These are phyloP conservation scores for Helicolenus hilgendorfi DNA, from an alignment of 2,797 vertebrate species.

Conservation along the genomic window DNA sequence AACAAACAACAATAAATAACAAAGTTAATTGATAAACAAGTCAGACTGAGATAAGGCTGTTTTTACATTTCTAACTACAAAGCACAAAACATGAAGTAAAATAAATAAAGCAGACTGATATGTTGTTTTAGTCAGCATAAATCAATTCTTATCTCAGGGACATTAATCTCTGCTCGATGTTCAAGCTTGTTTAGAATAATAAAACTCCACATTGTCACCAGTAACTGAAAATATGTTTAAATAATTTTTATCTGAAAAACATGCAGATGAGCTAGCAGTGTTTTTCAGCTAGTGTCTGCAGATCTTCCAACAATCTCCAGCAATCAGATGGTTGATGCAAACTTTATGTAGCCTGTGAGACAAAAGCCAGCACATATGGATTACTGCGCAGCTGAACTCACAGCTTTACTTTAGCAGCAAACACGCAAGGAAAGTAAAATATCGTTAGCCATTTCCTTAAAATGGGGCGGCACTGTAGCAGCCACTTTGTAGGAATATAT, in stretches of 20 bases:
- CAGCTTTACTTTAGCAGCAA: constrained; percentile 9
- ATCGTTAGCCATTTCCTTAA: constrained; percentile 24
- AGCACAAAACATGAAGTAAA: neutral
- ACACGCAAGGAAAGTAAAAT: constrained; percentile 28
- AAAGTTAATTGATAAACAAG: neutral
- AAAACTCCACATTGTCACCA: neutral
- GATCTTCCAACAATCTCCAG: neutral
- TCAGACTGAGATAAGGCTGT: neutral
- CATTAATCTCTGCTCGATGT: neutral
- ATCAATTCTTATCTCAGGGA: neutral
- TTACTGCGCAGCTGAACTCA: neutral
- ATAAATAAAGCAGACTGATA: neutral
- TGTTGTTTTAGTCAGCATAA: neutral
- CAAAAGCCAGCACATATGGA: neutral
- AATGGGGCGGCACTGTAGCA: constrained; percentile 10
- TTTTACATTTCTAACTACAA: neutral
- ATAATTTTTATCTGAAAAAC: neutral
- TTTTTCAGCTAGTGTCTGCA: neutral
- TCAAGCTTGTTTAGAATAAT: neutral
- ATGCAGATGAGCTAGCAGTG: neutral
- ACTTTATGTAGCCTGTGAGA: neutral
- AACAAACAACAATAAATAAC: too few relatives aligned
- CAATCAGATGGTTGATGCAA: neutral
- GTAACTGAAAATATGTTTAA: neutral
- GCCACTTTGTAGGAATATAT: constrained; percentile 63